These are phyloP conservation scores for Muntiacus reevesi DNA, from an alignment of 2,113 vertebrate species.

Conservation along the genomic window DNA sequence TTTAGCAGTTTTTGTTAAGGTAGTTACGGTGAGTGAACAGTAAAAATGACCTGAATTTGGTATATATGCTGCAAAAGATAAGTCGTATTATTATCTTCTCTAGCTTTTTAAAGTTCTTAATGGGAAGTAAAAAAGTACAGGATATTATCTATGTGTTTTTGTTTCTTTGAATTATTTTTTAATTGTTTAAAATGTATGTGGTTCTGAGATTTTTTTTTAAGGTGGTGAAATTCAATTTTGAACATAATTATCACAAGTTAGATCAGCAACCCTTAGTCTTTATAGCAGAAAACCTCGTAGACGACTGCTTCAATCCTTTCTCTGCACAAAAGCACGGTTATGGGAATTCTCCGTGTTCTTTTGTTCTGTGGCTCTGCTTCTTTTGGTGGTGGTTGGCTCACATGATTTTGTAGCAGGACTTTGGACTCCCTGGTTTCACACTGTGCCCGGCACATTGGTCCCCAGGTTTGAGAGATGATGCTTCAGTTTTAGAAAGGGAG, in stretches of 20 bases:
- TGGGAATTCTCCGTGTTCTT: not conserved
- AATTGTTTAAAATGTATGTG: not conserved
- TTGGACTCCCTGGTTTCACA: not conserved
- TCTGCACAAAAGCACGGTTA: not conserved
- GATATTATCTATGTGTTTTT: fast-evolving
- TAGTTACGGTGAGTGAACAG: no score
- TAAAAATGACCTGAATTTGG: no score
- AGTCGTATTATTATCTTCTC: not conserved
- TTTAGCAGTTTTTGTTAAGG: not conserved
- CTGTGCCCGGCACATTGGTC: not conserved
- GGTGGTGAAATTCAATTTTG: not conserved
- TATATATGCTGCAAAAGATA: no score
- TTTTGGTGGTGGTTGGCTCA: not conserved
- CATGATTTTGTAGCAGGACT: fast-evolving
- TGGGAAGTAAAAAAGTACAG: not conserved
- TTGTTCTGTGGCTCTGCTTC: no score
- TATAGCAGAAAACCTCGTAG: not conserved
- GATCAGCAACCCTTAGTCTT: not conserved
- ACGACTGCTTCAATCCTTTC: fast-evolving
- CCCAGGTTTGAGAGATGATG: not conserved
- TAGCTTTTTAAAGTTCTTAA: not conserved
- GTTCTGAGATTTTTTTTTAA: not conserved
- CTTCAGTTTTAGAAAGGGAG: not conserved
- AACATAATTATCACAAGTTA: not conserved
- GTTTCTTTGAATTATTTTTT: not conserved